Evolutionary conservation across 1,140 invertebrate genomes (phyloP).

Genomic region (Euglossa dilemma): DNA sequence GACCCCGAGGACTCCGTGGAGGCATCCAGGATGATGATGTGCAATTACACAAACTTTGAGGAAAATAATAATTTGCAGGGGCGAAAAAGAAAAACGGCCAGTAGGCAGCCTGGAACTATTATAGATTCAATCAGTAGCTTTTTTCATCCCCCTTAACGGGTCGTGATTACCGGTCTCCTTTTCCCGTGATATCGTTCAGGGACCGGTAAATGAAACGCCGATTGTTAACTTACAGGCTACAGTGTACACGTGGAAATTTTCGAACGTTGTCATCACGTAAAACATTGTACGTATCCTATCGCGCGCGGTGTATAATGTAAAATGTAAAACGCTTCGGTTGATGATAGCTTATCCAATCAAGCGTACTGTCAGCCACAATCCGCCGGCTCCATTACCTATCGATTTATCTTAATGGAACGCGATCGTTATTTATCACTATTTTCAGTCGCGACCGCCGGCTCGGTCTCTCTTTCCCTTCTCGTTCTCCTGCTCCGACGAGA

Average conservation of each 20-base stretch:
- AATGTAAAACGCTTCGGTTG: constrained; percentile 73
- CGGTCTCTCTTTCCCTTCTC: constrained; percentile 74
- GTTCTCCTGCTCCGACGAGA: too few relatives aligned
- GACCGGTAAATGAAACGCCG: neutral
- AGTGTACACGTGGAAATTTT: constrained; percentile 33
- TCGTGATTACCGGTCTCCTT: neutral
- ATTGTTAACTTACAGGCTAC: neutral
- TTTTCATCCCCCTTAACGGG: neutral
- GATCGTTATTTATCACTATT: constrained; percentile 81
- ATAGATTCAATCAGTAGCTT: too few relatives aligned
- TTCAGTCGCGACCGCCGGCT: constrained; percentile 74
- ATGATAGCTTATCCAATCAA: constrained; percentile 81
- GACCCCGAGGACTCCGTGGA: neutral
- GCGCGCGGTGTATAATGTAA: constrained; percentile 68
- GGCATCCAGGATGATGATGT: neutral
- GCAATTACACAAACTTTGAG: neutral
- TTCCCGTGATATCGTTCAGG: neutral
- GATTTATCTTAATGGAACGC: constrained; percentile 81
- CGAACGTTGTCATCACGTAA: constrained; percentile 14
- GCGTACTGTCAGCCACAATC: constrained; percentile 80
- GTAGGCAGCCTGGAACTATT: too few relatives aligned
- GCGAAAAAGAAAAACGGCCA: neutral
- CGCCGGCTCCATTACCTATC: constrained; percentile 77
- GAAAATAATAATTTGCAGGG: neutral
- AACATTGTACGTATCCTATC: constrained; percentile 42